These are phyloP conservation scores for Synergus itoensis DNA, from an alignment of 2,888 invertebrate species.

Conservation along the genomic window DNA sequence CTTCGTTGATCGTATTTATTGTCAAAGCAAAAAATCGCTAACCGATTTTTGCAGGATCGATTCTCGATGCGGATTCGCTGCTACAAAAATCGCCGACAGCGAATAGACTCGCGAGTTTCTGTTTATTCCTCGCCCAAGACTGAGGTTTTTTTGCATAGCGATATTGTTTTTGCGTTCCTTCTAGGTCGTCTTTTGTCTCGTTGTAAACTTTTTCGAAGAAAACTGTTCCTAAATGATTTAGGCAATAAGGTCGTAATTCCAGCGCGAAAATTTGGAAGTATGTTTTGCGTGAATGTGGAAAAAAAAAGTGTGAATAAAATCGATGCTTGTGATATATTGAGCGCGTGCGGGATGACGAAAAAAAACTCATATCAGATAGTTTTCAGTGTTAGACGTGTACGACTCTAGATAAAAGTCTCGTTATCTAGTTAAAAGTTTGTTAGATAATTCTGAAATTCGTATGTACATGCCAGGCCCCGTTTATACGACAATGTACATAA, in stretches of 20 bases:
- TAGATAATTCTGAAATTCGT: conserved; percentile 73
- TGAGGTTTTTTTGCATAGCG: conserved; percentile 68
- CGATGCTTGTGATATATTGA: conserved; percentile 46
- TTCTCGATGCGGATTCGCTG: conserved; percentile 54
- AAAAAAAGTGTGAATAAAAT: conserved; percentile 47
- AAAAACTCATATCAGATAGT: conserved; percentile 78
- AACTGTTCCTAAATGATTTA: conserved; percentile 77
- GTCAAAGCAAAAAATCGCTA: conserved; percentile 53
- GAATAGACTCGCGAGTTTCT: conserved; percentile 50
- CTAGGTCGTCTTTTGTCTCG: conserved; percentile 61
- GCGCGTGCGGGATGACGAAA: conserved; percentile 53
- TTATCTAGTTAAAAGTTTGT: conserved; percentile 77
- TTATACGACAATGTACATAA: conserved; percentile 77
- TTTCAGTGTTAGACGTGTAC: conserved; percentile 78
- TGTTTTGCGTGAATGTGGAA: conserved; percentile 43
- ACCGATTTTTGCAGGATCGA: conserved; percentile 67
- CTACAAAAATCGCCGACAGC: conserved; percentile 63
- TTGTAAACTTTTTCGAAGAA: conserved; percentile 73
- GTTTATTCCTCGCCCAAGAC: conserved; percentile 73
- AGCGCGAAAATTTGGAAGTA: conserved; percentile 54
- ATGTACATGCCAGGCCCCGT: conserved; percentile 75
- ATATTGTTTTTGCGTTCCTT: conserved; percentile 57
- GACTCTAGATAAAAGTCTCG: conserved; percentile 76
- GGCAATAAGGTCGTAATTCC: conserved; percentile 75
- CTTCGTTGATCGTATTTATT: conserved; percentile 74